Evolutionary conservation across 2,113 vertebrate species (phyloP).

Genomic region (Fulica atra): DNA sequence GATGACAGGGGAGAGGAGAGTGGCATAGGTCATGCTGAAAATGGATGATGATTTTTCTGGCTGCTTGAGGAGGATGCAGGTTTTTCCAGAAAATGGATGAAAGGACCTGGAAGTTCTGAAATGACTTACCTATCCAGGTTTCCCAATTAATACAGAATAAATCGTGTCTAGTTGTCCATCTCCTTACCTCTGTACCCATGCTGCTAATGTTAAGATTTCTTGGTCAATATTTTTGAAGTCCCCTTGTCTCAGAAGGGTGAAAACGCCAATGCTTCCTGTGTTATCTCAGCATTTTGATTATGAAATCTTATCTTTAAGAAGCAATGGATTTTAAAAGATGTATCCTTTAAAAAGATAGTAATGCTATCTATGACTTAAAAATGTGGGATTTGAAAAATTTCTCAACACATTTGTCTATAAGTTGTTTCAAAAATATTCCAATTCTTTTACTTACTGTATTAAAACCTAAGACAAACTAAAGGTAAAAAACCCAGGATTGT

Average conservation of each 20-base stretch:
- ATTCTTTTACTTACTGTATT: background rate
- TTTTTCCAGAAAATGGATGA: background rate
- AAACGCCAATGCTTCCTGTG: background rate
- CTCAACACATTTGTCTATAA: background rate
- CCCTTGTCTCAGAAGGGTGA: background rate
- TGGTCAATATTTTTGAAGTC: background rate
- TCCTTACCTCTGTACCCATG: background rate
- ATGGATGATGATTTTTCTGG: background rate
- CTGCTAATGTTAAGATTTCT: background rate
- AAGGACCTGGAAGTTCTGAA: background rate
- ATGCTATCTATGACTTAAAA: background rate
- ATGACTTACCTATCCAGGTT: background rate
- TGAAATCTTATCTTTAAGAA: background rate
- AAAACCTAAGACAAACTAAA: background rate
- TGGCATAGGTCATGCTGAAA: background rate
- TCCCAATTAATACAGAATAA: background rate
- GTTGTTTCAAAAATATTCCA: background rate
- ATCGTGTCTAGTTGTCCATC: background rate
- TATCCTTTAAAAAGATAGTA: background rate
- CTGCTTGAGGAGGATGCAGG: background rate
- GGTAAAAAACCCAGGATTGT: accelerated
- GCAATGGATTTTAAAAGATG: background rate
- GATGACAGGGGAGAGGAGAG: background rate
- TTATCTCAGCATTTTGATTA: background rate
- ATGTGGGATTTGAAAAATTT: background rate